Percentiles rank a stretch among this genome's conserved stretches.
These are phyloP conservation scores for Pelagia noctiluca DNA, from an alignment of 30 jellyfish, hydroid and myxozoan genomes.

Conservation along the genomic window DNA sequence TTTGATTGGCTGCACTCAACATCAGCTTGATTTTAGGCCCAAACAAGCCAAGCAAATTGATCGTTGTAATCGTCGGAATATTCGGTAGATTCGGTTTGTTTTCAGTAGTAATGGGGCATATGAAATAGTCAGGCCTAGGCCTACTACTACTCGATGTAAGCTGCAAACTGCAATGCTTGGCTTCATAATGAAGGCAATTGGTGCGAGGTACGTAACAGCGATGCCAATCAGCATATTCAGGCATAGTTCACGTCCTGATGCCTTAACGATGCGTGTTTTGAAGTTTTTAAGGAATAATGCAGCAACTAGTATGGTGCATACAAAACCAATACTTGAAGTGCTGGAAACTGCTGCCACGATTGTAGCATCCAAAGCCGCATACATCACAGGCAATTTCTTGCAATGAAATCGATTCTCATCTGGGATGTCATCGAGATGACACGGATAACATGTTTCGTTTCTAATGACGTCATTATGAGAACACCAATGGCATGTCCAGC, in stretches of 20 bases:
- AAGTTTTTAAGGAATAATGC: constrained; percentile 67
- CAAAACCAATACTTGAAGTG: constrained; percentile 47
- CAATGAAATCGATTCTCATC: constrained; percentile 52
- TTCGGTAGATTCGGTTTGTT: constrained; percentile 84
- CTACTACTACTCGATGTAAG: constrained; percentile 69
- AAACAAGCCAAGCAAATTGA: constrained; percentile 88
- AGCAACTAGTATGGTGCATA: constrained; percentile 63
- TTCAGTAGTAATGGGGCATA: constrained; percentile 87
- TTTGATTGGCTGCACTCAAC: too few species aligned
- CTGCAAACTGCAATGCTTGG: constrained; percentile 78
- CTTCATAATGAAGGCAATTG: constrained; percentile 59
- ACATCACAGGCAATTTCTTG: constrained; percentile 42
- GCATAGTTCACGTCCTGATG: constrained; percentile 96
- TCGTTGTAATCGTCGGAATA: constrained; percentile 71
- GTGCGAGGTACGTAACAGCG: constrained; percentile 59
- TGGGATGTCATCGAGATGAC: constrained; percentile 57
- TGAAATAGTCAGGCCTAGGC: constrained; percentile 71
- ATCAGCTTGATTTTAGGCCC: constrained; percentile 79
- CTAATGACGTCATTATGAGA: constrained; percentile 42
- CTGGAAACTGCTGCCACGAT: constrained; percentile 6
- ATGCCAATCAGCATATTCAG: constrained; percentile 81
- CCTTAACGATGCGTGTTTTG: constrained; percentile 65
- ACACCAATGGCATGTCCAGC: constrained; percentile 88
- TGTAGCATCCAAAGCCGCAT: background rate
- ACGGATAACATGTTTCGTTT: constrained; percentile 75